These are phyloP conservation scores for Ascidia mentula DNA, from an alignment of 23 tunicate genomes.

Conservation along the genomic window DNA sequence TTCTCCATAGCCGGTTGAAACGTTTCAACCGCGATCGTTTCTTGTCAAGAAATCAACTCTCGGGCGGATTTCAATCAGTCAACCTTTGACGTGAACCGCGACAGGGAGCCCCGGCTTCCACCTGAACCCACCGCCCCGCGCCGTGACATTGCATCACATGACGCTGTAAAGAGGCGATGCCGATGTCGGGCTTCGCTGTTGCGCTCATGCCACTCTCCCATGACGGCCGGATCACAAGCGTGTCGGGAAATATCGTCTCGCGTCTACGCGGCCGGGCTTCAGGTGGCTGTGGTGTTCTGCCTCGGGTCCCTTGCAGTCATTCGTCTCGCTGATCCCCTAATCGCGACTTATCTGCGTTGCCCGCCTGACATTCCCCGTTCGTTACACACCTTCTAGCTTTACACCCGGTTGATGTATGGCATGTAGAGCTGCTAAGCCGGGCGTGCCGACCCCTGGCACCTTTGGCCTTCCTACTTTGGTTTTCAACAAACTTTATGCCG, in stretches of 20 bases:
- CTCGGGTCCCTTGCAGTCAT: background rate
- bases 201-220: slow-evolving; percentile 3
- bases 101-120: background rate
- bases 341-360: background rate
- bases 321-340: slow-evolving; percentile 1
- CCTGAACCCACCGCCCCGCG: background rate
- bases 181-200: background rate
- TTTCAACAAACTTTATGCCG: too few species aligned
- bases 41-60: background rate
- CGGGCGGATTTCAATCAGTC: background rate
- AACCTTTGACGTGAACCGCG: background rate
- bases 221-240: background rate
- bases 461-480: too few species aligned
- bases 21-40: background rate
- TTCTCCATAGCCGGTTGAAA: background rate
- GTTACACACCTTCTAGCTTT: background rate
- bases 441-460: too few species aligned
- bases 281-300: background rate
- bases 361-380: background rate
- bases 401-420: too few species aligned
- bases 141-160: slow-evolving; percentile 5
- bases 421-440: background rate
- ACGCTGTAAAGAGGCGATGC: background rate
- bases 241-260: background rate
- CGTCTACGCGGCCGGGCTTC: background rate